Base-by-base conservation (phyloP, 2,113 vertebrate genomes). In the Osmerus eperlanus region DNA sequence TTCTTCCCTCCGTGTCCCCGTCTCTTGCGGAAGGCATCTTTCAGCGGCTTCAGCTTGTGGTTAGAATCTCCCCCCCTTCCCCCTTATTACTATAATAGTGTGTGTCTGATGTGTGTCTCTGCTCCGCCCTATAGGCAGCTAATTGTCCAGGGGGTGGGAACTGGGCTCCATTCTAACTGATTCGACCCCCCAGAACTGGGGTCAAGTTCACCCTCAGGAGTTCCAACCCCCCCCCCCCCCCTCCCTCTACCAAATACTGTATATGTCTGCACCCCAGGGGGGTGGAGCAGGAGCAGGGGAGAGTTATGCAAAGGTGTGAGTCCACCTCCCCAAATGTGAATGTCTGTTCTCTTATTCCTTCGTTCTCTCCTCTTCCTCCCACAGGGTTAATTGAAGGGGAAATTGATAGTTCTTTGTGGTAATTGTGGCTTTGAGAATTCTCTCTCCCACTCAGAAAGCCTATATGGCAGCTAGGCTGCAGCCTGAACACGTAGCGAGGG, bases 301-400 rank as follows among this genome's bases (percentile, higher is more conserved):
- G 67, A 8, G 62, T 32, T 11, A 19, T 23, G 56, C 36, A 23
- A 32, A 75, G 73, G 73, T 67, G 69, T 65, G 28, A 75, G 68
- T 73, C 62, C 47, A 67, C 55, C 25, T 72, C 65, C 36, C 53
- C 59, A 83, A 86, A 90, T 91, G 80, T 86, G 75, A 89, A 88
- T 83, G 75, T 81, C 67, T 81, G 73, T 53, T 74, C 68, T 71
- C 74, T 65, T 68, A 53, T 65, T 59, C 77, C 73, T 64, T 71
- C 65, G 64, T 72, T 53, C 9, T 55, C 18, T 76, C 78, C 78
- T 70, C 65, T 51, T 81, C 78, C 74, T 82, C 89, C 86, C 84
- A 79, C 85, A 83, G 89, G 87, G 90, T 91, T 91, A 90, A 91
- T 91, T 88, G 88, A 85, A 86, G 84, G 84, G 88, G 87, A 90